These are phyloP conservation scores for Oryzias celebensis DNA, from an alignment of 2,113 vertebrate species.

Conservation along the genomic window DNA sequence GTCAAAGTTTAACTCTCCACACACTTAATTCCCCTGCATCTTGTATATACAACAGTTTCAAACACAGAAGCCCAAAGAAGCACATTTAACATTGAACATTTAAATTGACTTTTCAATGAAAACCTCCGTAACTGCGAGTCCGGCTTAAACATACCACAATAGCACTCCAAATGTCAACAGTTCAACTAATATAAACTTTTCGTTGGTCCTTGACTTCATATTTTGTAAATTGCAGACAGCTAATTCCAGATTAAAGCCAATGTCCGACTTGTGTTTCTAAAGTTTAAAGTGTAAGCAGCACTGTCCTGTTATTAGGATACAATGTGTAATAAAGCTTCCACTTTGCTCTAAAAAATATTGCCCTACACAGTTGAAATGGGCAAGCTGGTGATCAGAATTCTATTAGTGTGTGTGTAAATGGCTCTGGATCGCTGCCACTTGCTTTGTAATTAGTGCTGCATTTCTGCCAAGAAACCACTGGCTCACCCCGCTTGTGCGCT, in stretches of 20 bases:
- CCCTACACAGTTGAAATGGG: constrained; percentile 61
- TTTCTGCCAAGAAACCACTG: constrained; percentile 65
- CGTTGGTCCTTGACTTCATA: not conserved
- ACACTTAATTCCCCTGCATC: no score
- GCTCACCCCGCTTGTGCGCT: constrained; percentile 46
- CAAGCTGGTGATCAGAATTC: constrained; percentile 57
- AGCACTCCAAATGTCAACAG: not conserved
- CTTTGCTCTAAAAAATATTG: constrained; percentile 55
- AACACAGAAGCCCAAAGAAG: no score
- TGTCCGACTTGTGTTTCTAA: constrained; percentile 26
- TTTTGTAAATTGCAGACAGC: not conserved
- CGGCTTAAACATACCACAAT: no score
- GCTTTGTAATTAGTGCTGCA: constrained; percentile 91
- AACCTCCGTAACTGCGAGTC: no score
- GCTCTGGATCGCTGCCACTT: constrained; percentile 81
- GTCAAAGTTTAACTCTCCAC: no score
- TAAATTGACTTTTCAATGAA: not conserved
- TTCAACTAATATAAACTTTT: not conserved
- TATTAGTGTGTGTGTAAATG: constrained; percentile 71
- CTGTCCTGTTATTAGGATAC: constrained; percentile 65
- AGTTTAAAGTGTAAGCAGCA: constrained; percentile 40
- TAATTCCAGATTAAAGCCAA: constrained; percentile 33
- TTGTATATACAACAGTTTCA: no score
- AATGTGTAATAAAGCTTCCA: constrained; percentile 61
- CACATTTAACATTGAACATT: constrained; percentile 4